phyloP scores from a whole-genome alignment of 2,888 invertebrate genomes.

The Ormyrus labotus region DNA sequence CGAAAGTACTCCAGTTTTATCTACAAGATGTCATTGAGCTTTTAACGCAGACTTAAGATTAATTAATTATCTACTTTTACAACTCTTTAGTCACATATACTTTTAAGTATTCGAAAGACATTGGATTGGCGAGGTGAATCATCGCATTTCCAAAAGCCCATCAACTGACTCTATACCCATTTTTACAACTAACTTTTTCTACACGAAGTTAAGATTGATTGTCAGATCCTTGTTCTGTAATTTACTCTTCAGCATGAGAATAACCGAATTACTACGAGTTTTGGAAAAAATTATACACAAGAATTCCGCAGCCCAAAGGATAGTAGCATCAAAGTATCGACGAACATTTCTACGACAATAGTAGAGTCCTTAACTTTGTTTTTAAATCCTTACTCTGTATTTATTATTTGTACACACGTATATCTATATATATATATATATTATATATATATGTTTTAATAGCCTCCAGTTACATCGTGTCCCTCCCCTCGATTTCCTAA shows the following conservation, averaged over 20 bases:
- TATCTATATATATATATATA: not conserved
- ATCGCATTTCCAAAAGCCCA: slow-evolving; percentile 14
- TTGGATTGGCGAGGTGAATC: slow-evolving; percentile 37
- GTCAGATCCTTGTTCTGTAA: no score
- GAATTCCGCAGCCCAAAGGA: slow-evolving; percentile 28
- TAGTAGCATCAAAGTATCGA: slow-evolving; percentile 15
- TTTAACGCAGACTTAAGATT: slow-evolving; percentile 16
- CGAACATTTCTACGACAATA: slow-evolving; percentile 12
- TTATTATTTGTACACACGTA: not conserved
- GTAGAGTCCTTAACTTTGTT: not conserved
- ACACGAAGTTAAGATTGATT: no score
- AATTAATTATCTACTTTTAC: slow-evolving; percentile 21
- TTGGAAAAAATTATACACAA: no score
- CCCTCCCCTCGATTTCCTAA: no score
- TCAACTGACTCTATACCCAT: not conserved
- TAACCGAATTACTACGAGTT: no score
- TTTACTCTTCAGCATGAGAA: no score
- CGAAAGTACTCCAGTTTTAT: not conserved
- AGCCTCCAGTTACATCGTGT: no score
- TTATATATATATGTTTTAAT: not conserved
- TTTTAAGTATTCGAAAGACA: slow-evolving; percentile 47
- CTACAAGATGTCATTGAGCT: slow-evolving; percentile 12
- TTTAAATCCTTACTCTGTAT: not conserved
- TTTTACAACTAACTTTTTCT: no score
- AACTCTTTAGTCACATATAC: slow-evolving; percentile 12